Evolutionary conservation across 2,113 vertebrate genomes (phyloP).

Genomic region (Hydrolagus affinis): DNA sequence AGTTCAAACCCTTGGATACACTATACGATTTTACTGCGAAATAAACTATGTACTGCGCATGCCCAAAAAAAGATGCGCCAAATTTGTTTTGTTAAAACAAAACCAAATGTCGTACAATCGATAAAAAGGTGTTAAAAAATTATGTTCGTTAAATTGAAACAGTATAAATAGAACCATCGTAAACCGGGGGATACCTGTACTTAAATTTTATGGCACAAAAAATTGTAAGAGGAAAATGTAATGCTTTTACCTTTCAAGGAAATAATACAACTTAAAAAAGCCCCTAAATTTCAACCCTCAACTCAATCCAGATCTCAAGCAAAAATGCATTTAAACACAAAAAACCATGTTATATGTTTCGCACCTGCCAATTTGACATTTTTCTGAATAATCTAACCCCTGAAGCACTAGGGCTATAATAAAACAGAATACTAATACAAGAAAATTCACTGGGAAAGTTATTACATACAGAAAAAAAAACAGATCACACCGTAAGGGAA

Average conservation of each 20-base stretch:
- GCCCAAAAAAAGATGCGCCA: no score
- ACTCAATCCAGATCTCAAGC: no score
- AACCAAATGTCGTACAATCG: no score
- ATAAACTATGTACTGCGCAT: no score
- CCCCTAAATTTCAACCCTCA: background rate
- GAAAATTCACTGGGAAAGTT: background rate
- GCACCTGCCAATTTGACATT: background rate
- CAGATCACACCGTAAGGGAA: background rate
- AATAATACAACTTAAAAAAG: background rate
- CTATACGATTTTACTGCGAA: no score
- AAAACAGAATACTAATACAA: conserved; percentile 12
- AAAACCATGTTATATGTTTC: background rate
- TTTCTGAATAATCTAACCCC: background rate
- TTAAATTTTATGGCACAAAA: background rate
- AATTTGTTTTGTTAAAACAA: no score
- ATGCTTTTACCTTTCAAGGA: background rate
- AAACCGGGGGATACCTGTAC: no score
- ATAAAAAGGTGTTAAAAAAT: no score
- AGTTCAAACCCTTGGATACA: no score
- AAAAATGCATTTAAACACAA: background rate
- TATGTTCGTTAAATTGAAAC: no score
- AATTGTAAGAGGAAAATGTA: background rate
- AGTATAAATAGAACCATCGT: no score
- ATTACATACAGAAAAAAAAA: background rate
- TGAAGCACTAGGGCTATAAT: background rate